Conservation (phyloP, 2,888 invertebrate species). For the Drosophila imparisetae region DNA sequence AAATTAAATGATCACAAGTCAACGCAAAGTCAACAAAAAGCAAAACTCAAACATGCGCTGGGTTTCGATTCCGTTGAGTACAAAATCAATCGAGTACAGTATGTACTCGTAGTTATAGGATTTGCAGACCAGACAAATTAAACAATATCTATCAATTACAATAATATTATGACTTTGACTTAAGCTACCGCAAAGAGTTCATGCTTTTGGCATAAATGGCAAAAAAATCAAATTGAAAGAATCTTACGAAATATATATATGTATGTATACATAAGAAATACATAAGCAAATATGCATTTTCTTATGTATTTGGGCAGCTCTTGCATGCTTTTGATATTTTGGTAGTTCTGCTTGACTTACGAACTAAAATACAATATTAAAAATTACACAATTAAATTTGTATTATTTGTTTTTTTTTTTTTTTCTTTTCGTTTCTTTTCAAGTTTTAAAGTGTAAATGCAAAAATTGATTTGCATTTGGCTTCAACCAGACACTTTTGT, state of each 20-base stretch:
- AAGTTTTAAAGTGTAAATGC: conserved; percentile 34
- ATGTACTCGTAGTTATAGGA: conserved; percentile 43
- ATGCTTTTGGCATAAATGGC: conserved; percentile 70
- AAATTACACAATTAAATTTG: conserved; percentile 52
- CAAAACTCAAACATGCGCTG: conserved; percentile 34
- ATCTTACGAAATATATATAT: conserved; percentile 34
- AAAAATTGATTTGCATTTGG: conserved; percentile 33
- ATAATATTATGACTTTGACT: conserved; percentile 74
- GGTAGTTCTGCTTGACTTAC: conserved; percentile 61
- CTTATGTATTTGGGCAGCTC: conserved; percentile 15
- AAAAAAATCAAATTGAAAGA: conserved; percentile 53
- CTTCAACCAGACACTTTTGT: conserved; percentile 14
- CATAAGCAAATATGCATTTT: background rate
- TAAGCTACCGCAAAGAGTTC: conserved; percentile 64
- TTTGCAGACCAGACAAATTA: conserved; percentile 49
- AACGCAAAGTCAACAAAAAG: conserved; percentile 52
- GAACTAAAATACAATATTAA: conserved; percentile 68
- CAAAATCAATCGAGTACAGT: conserved; percentile 24
- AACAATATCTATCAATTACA: conserved; percentile 53
- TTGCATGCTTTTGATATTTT: conserved; percentile 59
- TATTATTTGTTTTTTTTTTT: conserved; percentile 15
- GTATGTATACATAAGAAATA: conserved; percentile 7
- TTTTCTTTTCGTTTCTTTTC: background rate
- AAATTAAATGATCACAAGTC: conserved; percentile 69
- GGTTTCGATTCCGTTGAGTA: conserved; percentile 10